These are phyloP conservation scores for Anolis carolinensis DNA, from an alignment of 2,113 vertebrate genomes.

Conservation along the genomic window DNA sequence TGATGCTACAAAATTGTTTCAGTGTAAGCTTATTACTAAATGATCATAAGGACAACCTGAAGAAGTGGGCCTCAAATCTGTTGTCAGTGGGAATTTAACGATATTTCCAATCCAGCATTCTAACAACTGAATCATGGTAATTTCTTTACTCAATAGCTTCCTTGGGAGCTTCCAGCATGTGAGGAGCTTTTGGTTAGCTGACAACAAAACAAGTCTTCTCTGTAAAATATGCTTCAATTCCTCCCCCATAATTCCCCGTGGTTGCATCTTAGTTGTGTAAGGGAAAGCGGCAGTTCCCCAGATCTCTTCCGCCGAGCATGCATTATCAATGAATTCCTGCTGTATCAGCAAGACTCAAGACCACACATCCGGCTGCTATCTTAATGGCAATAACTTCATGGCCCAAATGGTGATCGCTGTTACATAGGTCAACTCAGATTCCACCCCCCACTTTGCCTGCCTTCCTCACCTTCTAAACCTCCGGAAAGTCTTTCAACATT, in stretches of 20 bases:
- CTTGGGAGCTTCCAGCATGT: neutral
- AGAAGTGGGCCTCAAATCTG: too few relatives aligned
- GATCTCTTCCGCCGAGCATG: slow-evolving; percentile 73
- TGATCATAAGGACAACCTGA: too few relatives aligned
- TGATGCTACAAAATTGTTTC: too few relatives aligned
- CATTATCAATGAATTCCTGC: slow-evolving; percentile 80
- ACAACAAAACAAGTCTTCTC: slow-evolving; percentile 63
- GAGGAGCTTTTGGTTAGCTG: neutral
- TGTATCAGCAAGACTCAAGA: slow-evolving; percentile 76
- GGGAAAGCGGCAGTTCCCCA: slow-evolving; percentile 73
- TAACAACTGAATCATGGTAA: too few relatives aligned
- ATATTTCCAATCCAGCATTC: too few relatives aligned
- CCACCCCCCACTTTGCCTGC: neutral
- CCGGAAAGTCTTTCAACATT: slow-evolving; percentile 82
- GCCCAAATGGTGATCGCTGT: slow-evolving; percentile 72
- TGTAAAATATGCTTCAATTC: slow-evolving; percentile 70
- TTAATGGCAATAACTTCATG: slow-evolving; percentile 79
- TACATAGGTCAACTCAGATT: slow-evolving; percentile 69
- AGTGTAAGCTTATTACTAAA: too few relatives aligned
- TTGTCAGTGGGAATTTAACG: too few relatives aligned
- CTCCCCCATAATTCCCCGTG: slow-evolving; percentile 68
- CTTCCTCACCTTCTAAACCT: slow-evolving; percentile 63
- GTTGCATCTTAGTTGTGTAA: slow-evolving; percentile 65
- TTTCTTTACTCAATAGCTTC: neutral
- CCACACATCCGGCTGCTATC: slow-evolving; percentile 80